These are phyloP conservation scores for Margaritifera margaritifera DNA, from an alignment of 2,888 invertebrate genomes.

Conservation along the genomic window DNA sequence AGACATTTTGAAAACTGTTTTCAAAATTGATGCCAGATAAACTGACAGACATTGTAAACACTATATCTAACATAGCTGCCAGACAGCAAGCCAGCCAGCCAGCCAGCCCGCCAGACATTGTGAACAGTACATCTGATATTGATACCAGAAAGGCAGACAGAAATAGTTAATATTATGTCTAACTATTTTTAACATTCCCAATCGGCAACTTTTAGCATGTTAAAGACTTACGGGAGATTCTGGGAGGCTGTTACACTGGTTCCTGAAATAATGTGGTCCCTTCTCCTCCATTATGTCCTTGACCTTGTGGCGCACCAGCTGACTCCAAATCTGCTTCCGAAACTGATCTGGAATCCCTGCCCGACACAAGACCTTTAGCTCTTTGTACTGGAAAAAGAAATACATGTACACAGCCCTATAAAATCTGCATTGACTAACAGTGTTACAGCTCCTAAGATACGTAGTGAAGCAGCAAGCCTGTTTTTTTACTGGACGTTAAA, in stretches of 20 bases:
- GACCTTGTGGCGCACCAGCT: slow-evolving; percentile 72
- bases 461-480: too few species aligned
- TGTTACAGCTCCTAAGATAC: too few species aligned
- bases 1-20: too few species aligned
- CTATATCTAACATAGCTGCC: too few species aligned
- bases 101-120: too few species aligned
- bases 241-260: slow-evolving; percentile 72
- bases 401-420: not conserved
- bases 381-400: slow-evolving; percentile 64
- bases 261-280: slow-evolving; percentile 74
- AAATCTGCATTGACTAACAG: too few species aligned
- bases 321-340: slow-evolving; percentile 73
- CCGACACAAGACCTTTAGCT: slow-evolving; percentile 73
- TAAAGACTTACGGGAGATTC: slow-evolving; percentile 72
- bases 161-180: not conserved
- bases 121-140: not conserved
- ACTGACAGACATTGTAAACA: too few species aligned
- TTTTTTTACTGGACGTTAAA: too few species aligned
- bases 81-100: too few species aligned
- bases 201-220: not conserved
- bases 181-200: not conserved
- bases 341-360: slow-evolving; percentile 74
- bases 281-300: slow-evolving; percentile 72
- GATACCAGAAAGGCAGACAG: too few species aligned
- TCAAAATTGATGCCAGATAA: too few species aligned